A percentile compares a stretch with the other conserved stretches of the same genome.
Conservation (phyloP, 2,113 vertebrate genomes). For the Colaptes auratus region DNA sequence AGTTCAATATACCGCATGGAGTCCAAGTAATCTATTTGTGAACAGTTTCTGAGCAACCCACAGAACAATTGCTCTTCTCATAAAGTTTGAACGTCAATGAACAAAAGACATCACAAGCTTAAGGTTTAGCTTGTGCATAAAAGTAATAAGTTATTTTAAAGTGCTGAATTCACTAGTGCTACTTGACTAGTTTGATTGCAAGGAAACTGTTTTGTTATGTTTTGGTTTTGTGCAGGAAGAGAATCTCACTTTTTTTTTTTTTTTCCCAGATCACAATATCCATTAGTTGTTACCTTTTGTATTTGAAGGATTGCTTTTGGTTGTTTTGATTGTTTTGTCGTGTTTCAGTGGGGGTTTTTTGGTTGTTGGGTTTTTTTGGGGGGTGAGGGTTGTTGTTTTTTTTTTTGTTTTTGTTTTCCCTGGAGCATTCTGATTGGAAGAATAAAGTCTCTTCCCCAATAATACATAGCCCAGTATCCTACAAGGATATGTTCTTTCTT, state of each 20-base stretch:
- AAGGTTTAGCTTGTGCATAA: neutral
- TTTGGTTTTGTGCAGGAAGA: neutral
- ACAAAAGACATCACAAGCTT: neutral
- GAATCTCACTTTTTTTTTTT: neutral
- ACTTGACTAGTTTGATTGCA: neutral
- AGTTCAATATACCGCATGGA: neutral
- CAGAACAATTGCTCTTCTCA: neutral
- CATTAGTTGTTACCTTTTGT: neutral
- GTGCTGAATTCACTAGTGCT: neutral
- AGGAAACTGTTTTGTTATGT: neutral
- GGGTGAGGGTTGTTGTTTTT: no score
- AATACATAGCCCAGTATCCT: neutral
- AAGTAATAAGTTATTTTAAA: neutral
- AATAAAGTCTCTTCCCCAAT: neutral
- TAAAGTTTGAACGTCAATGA: neutral
- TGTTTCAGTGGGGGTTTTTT: no score
- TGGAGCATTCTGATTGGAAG: neutral
- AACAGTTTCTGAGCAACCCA: neutral
- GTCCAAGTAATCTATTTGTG: neutral
- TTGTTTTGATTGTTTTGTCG: no score
- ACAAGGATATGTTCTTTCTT: neutral
- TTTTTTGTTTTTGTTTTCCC: neutral
- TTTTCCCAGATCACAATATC: neutral
- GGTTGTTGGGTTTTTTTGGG: no score
- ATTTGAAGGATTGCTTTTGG: neutral